Conservation (phyloP, 2,797 vertebrate species). For the Picus viridis region DNA sequence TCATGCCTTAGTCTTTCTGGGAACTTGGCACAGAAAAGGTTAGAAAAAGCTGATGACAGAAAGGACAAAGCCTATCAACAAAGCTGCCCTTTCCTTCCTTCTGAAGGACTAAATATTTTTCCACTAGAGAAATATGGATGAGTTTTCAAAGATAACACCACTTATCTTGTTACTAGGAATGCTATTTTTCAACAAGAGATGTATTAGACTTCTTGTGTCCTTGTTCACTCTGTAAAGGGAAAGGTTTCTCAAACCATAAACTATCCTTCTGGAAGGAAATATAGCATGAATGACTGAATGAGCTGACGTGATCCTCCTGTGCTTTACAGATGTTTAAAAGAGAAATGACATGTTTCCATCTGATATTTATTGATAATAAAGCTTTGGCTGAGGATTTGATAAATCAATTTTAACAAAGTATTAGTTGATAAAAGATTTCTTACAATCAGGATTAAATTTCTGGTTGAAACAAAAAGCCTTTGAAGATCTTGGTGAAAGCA, state of each 20-base stretch:
- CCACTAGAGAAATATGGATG: not conserved
- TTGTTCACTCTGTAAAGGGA: conserved; percentile 24
- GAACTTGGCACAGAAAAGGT: not conserved
- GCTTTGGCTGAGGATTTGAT: not conserved
- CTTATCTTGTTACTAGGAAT: not conserved
- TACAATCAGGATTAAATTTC: not conserved
- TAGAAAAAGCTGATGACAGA: not conserved
- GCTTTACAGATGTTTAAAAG: not conserved
- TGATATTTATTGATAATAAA: not conserved
- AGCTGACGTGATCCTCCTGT: not conserved
- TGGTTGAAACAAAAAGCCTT: not conserved
- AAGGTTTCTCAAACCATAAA: conserved; percentile 30
- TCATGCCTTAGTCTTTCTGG: not conserved
- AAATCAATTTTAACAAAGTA: not conserved
- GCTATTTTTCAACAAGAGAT: not conserved
- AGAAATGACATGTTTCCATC: not conserved
- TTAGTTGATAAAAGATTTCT: not conserved
- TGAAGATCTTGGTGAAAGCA: not conserved
- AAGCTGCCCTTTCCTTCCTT: not conserved
- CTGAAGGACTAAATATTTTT: conserved; percentile 12
- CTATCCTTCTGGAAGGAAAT: conserved; percentile 9
- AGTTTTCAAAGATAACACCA: conserved; percentile 16
- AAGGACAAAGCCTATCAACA: not conserved
- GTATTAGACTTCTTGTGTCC: not conserved
- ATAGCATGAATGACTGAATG: not conserved